Base-by-base conservation (phyloP, 1,140 invertebrate genomes). In the Caenorhabditis brenneri region DNA sequence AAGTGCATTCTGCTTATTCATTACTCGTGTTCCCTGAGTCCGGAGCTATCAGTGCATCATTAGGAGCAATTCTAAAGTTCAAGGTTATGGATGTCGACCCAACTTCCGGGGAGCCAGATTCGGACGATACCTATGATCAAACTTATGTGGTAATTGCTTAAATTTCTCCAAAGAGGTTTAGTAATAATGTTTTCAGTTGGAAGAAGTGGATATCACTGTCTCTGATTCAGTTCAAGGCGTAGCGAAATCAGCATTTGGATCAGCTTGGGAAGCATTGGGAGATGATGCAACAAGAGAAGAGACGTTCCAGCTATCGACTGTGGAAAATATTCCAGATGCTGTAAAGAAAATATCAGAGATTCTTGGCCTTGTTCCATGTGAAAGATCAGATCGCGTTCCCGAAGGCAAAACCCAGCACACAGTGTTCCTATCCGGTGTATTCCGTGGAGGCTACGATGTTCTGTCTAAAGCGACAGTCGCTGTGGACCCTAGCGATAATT, bases 31-130 rank as follows among this genome's bases (percentile, higher is more conserved):
- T 95, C 88, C 96, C 96, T 0, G 93, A 94, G 69, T 79, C 60
- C 33, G 84, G 95, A 81, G 91, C 84, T 51, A 74, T 87, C 39
- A 90, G 92, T 88, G 94, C 93, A 15, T 95, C 95, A 1, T 97
- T 98, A 91, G 94, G 94, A 36, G 95, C 96, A 15, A 95, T 94
- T 2, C 92, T 99, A 83, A 96, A 97, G 90, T 99, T 98, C 60
- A 85, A 85, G 31, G 84, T 85, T 9, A 53, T 55, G 36, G 97
- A 99, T 92, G 98, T 96, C 91, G 97, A 99, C 92, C 96, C 96
- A 0, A 98, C 92, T 53, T 98, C 96, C 1, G 97, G 97, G 0
- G 92, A 95, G 69, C 95, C 97, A 0, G 96, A 99, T 87, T 95
- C 96, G 48, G 91, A 91, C 19, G 96, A 97, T 90, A 96, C 95